These are phyloP conservation scores for Threskiornis aethiopicus DNA, from an alignment of 2,797 vertebrate species.

Conservation along the genomic window DNA sequence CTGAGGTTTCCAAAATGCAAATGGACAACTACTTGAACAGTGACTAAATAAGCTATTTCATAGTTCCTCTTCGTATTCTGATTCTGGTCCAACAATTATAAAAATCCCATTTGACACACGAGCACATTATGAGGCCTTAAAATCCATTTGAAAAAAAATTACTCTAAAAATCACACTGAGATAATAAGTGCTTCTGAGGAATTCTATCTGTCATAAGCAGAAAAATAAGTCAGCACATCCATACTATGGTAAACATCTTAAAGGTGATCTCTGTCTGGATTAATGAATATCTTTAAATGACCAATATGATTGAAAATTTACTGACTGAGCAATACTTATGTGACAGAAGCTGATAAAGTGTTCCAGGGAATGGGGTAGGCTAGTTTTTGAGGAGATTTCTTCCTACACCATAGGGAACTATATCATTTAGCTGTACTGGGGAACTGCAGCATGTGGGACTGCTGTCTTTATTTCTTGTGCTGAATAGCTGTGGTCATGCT, in stretches of 20 bases:
- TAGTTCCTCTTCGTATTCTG: neutral
- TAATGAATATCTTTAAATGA: neutral
- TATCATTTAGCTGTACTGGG: neutral
- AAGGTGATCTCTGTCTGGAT: neutral
- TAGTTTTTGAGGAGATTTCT: neutral
- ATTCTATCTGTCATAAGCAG: neutral
- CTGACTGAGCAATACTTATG: neutral
- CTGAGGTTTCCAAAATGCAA: conserved; percentile 7
- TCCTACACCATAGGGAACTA: neutral
- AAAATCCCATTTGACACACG: neutral
- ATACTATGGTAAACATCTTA: neutral
- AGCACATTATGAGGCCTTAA: neutral
- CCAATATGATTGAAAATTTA: neutral
- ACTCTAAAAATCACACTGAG: neutral
- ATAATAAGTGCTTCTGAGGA: neutral
- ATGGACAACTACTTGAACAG: neutral
- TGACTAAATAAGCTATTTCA: neutral
- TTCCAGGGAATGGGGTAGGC: neutral
- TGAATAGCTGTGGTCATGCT: neutral
- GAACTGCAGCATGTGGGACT: neutral
- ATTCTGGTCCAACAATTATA: neutral
- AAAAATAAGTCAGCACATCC: neutral
- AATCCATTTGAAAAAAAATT: neutral
- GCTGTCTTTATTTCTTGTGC: neutral
- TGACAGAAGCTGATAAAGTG: neutral